Evolutionary conservation across 2,888 invertebrate species (phyloP).

Genomic region (Xestia xanthographa): DNA sequence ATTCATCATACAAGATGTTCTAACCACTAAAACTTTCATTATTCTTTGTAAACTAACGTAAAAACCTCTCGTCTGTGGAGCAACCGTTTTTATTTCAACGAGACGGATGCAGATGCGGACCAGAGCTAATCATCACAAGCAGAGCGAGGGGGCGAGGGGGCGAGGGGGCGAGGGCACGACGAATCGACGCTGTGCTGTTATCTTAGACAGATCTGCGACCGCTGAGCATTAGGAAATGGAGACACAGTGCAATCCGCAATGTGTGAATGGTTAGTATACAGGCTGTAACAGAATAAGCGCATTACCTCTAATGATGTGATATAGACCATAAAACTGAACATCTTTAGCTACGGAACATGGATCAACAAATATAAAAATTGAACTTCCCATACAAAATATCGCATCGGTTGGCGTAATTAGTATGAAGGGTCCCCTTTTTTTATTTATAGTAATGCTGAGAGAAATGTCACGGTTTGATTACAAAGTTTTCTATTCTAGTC

Average conservation of each 20-base stretch:
- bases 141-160: no score
- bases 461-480: no score
- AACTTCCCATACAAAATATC: background rate
- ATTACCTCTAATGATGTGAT: background rate
- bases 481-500: background rate
- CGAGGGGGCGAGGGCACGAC: conserved; percentile 59
- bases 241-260: background rate
- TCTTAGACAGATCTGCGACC: conserved; percentile 55
- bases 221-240: conserved; percentile 40
- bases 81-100: conserved; percentile 49
- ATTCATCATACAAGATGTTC: background rate
- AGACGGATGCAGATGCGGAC: conserved; percentile 69
- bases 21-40: conserved; percentile 24
- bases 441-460: background rate
- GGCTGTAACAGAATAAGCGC: background rate
- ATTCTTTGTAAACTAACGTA: background rate
- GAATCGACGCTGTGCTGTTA: conserved; percentile 57
- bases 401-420: background rate
- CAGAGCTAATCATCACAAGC: conserved; percentile 57
- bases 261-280: background rate
- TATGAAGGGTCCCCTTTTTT: no score
- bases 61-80: conserved; percentile 28
- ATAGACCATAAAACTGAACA: background rate
- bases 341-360: background rate
- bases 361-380: background rate